Evolutionary conservation across 1,140 invertebrate genomes (phyloP).

Genomic region (Goniozus legneri): DNA sequence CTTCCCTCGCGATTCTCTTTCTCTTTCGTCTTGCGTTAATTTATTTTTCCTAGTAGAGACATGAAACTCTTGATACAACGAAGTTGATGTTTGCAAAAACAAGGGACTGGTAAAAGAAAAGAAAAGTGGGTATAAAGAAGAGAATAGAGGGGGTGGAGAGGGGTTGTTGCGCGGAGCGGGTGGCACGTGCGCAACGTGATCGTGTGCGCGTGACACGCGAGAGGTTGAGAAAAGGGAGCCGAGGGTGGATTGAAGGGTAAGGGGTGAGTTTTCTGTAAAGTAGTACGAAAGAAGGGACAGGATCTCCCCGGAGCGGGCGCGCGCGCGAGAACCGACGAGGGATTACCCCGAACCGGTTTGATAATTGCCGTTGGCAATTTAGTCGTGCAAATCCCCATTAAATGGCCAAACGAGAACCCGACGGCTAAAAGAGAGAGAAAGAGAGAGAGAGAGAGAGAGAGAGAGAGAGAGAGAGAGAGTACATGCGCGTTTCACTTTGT

Average conservation of each 20-base stretch:
- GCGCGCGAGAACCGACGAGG: constrained; percentile 14
- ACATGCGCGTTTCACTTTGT: too few species aligned
- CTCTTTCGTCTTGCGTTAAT: neutral
- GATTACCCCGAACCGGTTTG: constrained; percentile 38
- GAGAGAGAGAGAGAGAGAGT: too few species aligned
- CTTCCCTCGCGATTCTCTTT: constrained; percentile 5
- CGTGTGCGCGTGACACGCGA: constrained; percentile 35
- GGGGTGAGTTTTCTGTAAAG: constrained; percentile 39
- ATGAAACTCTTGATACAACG: too few species aligned
- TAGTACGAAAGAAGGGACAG: constrained; percentile 22
- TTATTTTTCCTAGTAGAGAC: too few species aligned
- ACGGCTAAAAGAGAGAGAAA: too few species aligned
- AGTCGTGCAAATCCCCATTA: constrained; percentile 39
- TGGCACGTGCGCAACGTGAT: constrained; percentile 18
- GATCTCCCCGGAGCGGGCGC: too few species aligned
- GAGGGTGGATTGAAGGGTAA: too few species aligned
- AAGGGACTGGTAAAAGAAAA: too few species aligned
- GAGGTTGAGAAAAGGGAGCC: constrained; percentile 26
- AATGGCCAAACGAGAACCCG: constrained; percentile 27
- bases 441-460: too few species aligned
- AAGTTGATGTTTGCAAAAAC: too few species aligned
- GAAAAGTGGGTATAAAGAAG: too few species aligned
- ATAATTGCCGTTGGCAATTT: constrained; percentile 44
- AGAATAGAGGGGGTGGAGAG: too few species aligned
- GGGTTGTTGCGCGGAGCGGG: constrained; percentile 29